phyloP scores from a whole-genome alignment of 2,888 invertebrate species.

The Diplazon laetatorius region DNA sequence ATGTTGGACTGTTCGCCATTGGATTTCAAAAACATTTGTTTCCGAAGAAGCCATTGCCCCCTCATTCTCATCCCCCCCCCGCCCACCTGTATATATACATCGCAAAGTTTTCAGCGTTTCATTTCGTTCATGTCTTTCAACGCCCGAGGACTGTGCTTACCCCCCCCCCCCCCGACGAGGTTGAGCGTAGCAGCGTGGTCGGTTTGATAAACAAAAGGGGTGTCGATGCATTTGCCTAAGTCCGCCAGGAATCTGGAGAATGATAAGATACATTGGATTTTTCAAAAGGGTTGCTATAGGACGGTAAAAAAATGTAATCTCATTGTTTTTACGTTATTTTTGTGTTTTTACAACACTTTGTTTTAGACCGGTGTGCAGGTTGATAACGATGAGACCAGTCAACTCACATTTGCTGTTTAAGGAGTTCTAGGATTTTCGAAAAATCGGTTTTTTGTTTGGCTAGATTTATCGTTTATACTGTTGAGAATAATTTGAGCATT shows the following conservation, averaged over 20 bases:
- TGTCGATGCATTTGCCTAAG: conserved; percentile 61
- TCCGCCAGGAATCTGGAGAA: conserved; percentile 33
- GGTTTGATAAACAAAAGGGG: conserved; percentile 61
- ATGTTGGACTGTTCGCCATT: conserved; percentile 31
- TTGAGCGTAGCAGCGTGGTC: background rate
- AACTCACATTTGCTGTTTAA: conserved; percentile 35
- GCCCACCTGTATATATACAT: too few species aligned
- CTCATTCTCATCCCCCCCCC: conserved; percentile 21
- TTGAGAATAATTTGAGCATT: too few species aligned
- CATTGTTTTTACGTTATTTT: too few species aligned
- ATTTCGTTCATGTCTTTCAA: conserved; percentile 17
- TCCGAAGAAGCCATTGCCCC: conserved; percentile 36
- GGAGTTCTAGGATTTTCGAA: too few species aligned
- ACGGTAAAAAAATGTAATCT: too few species aligned
- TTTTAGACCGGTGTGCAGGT: background rate
- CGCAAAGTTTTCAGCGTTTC: conserved; percentile 10
- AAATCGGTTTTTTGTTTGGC: too few species aligned
- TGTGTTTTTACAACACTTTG: too few species aligned
- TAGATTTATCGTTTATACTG: too few species aligned
- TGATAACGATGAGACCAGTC: background rate
- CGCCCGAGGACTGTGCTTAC: conserved; percentile 9
- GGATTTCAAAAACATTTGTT: conserved; percentile 55
- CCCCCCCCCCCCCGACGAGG: too few species aligned
- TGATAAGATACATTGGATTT: conserved; percentile 15
- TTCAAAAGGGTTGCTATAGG: too few species aligned